Evolutionary conservation across 1,140 invertebrate species (phyloP).

Genomic region (Zaprionus gabonicus): DNA sequence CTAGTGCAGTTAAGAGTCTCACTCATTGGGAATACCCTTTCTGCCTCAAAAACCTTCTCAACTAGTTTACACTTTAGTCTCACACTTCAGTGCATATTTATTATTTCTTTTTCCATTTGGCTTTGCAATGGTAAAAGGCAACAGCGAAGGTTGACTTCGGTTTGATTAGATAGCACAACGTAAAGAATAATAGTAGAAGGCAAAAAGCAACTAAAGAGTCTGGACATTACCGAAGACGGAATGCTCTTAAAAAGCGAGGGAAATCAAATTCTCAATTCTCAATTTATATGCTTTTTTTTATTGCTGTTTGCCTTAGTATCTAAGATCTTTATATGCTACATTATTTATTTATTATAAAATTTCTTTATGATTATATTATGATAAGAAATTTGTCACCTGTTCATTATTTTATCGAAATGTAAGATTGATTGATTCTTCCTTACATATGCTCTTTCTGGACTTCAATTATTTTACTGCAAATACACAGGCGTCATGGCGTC

Average conservation of each 20-base stretch:
- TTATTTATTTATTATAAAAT: too few relatives aligned
- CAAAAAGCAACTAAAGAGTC: background rate
- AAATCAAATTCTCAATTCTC: too few relatives aligned
- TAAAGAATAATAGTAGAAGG: slow-evolving; percentile 6
- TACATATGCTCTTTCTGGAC: background rate
- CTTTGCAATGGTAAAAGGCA: slow-evolving; percentile 24
- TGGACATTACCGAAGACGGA: background rate
- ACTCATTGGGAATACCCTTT: too few relatives aligned
- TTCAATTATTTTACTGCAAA: background rate
- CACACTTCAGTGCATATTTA: slow-evolving; percentile 13
- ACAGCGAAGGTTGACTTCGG: slow-evolving; percentile 22
- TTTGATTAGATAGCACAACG: slow-evolving; percentile 39
- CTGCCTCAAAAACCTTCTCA: background rate
- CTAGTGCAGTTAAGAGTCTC: background rate
- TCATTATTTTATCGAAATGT: background rate
- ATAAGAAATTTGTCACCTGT: background rate
- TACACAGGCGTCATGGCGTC: background rate
- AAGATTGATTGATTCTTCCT: background rate
- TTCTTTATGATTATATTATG: too few relatives aligned
- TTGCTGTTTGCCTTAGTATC: too few relatives aligned
- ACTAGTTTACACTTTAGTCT: background rate
- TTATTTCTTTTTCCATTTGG: background rate
- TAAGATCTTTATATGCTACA: too few relatives aligned
- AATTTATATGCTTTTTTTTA: too few relatives aligned
- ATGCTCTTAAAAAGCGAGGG: background rate